Evolutionary conservation across 1,140 invertebrate species (phyloP), one percentile per base, ranked within the genome.

Genomic region (Trigoniulus corallinus): DNA sequence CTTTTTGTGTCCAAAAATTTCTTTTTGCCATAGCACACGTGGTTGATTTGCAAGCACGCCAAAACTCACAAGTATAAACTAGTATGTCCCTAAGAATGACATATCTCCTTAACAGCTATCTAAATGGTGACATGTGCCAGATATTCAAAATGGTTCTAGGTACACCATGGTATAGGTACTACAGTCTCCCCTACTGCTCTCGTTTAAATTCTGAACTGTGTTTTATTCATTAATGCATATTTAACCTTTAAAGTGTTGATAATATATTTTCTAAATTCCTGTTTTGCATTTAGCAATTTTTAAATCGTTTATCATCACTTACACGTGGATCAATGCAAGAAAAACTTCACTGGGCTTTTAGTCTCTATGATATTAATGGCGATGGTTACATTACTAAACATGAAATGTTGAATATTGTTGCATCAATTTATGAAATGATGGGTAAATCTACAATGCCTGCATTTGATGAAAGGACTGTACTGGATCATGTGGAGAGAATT

Each of bases 271-370:
- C n/a, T n/a, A n/a, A n/a, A n/a, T n/a, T n/a, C n/a, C n/a, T n/a
- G 7, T 44, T 21, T 44, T 12, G 42, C 42, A 44, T 44, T n/a
- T 49, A 61, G 51, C 84, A 89, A 61, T 89, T 88, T 66, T 70
- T 91, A 7, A 76, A 77, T 52, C 87, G 88, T 50, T 67, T 94
- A 23, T 93, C 88, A 1, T 82, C 88, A 56, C 80, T 88, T 12
- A 84, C 83, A 0, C 72, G 88, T 46, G 88, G 88, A 1, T 81
- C 79, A 1, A 74, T 85, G 2, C 82, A 92, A 57, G 88, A 94
- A 63, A 89, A 93, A 62, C 68, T 94, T n/a, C 80, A 86, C 54
- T 94, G 89, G 89, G 80, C 89, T 15, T 95, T 94, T 62, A 82
- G 80, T n/a, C 70, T 95, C 1, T 95, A 94, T 67, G 89, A 94